phyloP scores from a whole-genome alignment of 2,113 vertebrate species.

The Setophaga kirtlandii region DNA sequence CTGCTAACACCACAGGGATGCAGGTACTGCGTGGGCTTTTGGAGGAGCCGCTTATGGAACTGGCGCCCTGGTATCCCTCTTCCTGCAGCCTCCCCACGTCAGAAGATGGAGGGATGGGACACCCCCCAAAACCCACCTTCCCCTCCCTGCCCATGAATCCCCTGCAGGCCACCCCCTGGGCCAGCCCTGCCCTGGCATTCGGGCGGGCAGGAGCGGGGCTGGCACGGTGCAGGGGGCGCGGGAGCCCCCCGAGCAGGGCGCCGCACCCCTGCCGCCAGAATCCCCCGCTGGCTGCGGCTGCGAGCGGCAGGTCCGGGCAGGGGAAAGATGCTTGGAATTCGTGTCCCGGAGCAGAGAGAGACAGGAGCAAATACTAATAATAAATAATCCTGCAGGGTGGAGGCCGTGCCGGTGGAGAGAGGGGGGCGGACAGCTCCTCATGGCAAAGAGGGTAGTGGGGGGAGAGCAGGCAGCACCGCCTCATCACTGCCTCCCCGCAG shows the following conservation, averaged over 20 bases:
- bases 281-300: slow-evolving; percentile 76
- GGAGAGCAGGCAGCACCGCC: not conserved
- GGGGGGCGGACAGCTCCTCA: not conserved
- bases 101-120: not conserved
- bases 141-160: not conserved
- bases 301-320: slow-evolving; percentile 80
- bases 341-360: slow-evolving; percentile 79
- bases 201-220: not conserved
- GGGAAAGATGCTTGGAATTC: slow-evolving; percentile 87
- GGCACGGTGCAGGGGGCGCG: fast-evolving
- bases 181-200: not conserved
- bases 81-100: not conserved
- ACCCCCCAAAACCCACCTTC: not conserved
- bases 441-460: not conserved
- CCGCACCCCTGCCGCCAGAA: slow-evolving; percentile 48
- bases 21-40: not conserved
- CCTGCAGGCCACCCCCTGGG: not conserved
- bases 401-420: not conserved
- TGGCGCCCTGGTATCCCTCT: not conserved
- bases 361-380: slow-evolving; percentile 76
- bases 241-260: not conserved
- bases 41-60: not conserved
- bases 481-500: not conserved
- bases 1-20: not conserved
- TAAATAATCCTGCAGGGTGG: slow-evolving; percentile 64